Conservation (phyloP, 2,888 invertebrate species). For the Galeopsomyia nigrocyanea region DNA sequence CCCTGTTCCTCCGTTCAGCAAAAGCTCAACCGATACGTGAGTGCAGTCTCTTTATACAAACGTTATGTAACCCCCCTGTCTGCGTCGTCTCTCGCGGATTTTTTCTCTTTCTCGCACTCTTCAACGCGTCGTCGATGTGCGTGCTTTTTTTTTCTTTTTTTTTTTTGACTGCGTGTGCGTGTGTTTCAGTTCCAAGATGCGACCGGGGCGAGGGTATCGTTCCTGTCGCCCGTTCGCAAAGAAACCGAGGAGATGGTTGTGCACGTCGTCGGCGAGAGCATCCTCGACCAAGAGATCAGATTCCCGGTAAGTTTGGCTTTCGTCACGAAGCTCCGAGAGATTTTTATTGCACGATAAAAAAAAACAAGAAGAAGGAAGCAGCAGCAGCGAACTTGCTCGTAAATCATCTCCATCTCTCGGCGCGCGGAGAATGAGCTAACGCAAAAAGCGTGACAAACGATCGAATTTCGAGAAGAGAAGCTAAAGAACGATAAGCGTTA, state of each 20-base stretch:
- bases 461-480: constrained; percentile 14
- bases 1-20: constrained; percentile 70
- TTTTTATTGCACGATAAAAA: constrained; percentile 36
- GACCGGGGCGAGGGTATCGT: constrained; percentile 71
- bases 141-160: too few species aligned
- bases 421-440: not conserved
- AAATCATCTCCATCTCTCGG: constrained; percentile 17
- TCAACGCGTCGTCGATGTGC: too few species aligned
- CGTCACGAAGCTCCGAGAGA: constrained; percentile 6
- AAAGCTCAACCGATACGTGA: constrained; percentile 75
- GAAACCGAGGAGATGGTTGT: constrained; percentile 74
- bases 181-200: constrained; percentile 63
- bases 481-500: constrained; percentile 15
- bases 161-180: too few species aligned
- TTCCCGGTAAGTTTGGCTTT: constrained; percentile 67
- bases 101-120: constrained; percentile 12
- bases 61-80: not conserved
- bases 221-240: constrained; percentile 72
- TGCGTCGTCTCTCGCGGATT: not conserved
- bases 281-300: constrained; percentile 71
- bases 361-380: not conserved
- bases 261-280: constrained; percentile 72
- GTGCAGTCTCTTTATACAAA: constrained; percentile 52
- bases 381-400: constrained; percentile 5
- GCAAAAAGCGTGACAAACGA: constrained; percentile 7